Base-by-base conservation (phyloP, 2,113 vertebrate species). In the Sinocyclocheilus grahami region DNA sequence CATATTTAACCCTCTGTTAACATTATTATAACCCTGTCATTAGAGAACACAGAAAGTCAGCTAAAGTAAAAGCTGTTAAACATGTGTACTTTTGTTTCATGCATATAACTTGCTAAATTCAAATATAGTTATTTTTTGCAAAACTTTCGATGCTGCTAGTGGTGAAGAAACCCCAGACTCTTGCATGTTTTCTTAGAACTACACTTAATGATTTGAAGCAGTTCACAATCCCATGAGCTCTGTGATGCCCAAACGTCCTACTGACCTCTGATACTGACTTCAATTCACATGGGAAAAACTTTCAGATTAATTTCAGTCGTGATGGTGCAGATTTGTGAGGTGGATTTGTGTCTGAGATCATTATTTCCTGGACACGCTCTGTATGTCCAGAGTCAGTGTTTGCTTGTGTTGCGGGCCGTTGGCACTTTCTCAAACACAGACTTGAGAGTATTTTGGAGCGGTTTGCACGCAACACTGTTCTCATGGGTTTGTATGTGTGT, bases 371-470 rank as follows among this genome's bases (percentile, higher is more conserved):
- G 22, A 79, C 46, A 42, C 12, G 3, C 13, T 16, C 24, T 2
- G 11, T 81, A 60, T 77, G 46, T 74, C 51, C 24, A 13, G 11
- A 74, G 51, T 13, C n/a, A 80, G 65, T 30, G 76, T 83, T 85
- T 85, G 27, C 39, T 80, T 74, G 51, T 79, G 85, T 69, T 62
- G 42, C 65, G 27, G 13, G 18, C 65, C 24, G 71, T 24, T 67
- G 20, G 67, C 46, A 37, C 51, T 74, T 74, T 51, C 62, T 71
- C 63, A 79, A 87, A 72, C 27, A 11, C 27, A 11, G 46, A 65
- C 33, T 37, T 12, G 10, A 46, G 67, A 75, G 55, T 48, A 14
- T 74, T 67, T 80, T 79, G 33, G 53, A 71, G 72, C 27, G 12
- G 74, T 46, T 55, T 37, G 74, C 83, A 58, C 65, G 74, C 72